phyloP scores from a whole-genome alignment of 2,113 vertebrate species.

The Microcebus lehilahytsara region DNA sequence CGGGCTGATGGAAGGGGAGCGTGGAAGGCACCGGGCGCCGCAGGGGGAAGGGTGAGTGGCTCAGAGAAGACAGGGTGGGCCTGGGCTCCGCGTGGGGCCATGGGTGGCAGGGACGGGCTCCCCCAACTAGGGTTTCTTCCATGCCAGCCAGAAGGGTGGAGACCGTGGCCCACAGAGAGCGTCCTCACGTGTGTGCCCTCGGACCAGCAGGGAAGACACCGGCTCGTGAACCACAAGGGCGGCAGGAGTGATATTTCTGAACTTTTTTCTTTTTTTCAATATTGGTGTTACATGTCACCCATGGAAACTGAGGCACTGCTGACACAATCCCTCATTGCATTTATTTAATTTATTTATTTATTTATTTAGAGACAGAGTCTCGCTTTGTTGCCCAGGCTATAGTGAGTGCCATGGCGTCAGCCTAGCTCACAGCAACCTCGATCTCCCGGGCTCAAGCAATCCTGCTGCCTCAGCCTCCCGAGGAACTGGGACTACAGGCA shows the following conservation, averaged over 20 bases:
- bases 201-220: rapidly evolving
- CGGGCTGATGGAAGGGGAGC: background rate
- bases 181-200: no score
- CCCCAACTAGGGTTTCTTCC: background rate
- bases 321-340: background rate
- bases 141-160: background rate
- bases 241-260: background rate
- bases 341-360: no score
- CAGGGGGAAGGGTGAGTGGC: rapidly evolving
- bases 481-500: no score
- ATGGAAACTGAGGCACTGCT: no score
- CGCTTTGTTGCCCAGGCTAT: no score
- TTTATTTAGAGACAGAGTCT: no score
- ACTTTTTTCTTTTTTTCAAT: background rate
- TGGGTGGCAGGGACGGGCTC: background rate
- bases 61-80: no score
- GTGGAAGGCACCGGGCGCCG: background rate
- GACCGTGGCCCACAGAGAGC: background rate
- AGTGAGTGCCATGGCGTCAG: no score
- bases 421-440: no score
- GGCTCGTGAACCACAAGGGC: background rate
- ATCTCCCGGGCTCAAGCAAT: no score
- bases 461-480: no score
- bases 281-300: background rate
- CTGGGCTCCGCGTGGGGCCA: background rate